Conservation (phyloP, 1,140 invertebrate species). For the Apocrypta bakeri region DNA sequence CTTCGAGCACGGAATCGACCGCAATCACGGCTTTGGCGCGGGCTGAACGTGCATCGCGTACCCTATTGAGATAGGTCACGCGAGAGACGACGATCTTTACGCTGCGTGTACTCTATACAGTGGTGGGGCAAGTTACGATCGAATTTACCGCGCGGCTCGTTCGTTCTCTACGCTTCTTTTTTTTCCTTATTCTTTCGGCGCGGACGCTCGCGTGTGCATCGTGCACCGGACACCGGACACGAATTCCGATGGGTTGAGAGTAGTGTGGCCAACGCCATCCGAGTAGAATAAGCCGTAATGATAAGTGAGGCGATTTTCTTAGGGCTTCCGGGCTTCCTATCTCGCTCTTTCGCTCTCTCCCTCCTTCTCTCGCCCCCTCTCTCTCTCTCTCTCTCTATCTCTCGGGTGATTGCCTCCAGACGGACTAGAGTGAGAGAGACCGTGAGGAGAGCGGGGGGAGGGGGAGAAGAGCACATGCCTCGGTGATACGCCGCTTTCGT, state of each 20-base stretch:
- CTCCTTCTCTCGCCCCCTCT: conserved; percentile 20
- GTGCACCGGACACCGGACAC: neutral
- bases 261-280: neutral
- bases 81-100: conserved; percentile 40
- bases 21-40: neutral
- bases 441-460: neutral
- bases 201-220: conserved; percentile 2
- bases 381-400: conserved; percentile 26
- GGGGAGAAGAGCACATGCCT: neutral
- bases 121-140: neutral
- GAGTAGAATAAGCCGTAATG: conserved; percentile 49
- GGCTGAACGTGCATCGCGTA: conserved; percentile 1
- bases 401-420: conserved; percentile 34
- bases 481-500: conserved; percentile 12
- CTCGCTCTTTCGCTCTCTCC: conserved; percentile 4
- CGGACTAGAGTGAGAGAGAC: neutral
- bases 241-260: neutral
- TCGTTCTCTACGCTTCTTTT: neutral
- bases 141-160: neutral
- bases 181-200: neutral
- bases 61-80: conserved; percentile 55
- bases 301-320: conserved; percentile 54
- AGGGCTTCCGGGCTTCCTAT: conserved; percentile 37
- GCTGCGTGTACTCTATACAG: neutral
- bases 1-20: neutral